Evolutionary conservation across 2,797 vertebrate species (phyloP).

Genomic region (Zenarchopterus dispar): DNA sequence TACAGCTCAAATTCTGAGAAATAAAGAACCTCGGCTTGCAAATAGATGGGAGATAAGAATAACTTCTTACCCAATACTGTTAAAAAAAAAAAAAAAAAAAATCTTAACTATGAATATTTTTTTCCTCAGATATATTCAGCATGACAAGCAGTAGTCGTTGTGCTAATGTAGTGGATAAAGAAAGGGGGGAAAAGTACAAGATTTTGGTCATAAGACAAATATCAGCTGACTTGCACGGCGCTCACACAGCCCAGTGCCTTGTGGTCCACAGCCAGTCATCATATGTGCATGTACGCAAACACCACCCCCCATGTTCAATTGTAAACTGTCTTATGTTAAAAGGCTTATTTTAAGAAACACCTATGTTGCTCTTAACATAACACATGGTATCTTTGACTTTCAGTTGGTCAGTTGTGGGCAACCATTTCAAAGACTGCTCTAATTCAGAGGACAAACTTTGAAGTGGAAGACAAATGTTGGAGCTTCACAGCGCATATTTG

Average conservation of each 20-base stretch:
- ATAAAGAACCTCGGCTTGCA: neutral
- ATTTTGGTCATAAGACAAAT: conserved; percentile 79
- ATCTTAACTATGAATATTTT: conserved; percentile 13
- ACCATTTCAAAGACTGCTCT: conserved; percentile 9
- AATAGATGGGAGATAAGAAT: conserved; percentile 12
- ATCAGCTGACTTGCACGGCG: conserved; percentile 76
- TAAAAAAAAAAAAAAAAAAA: neutral
- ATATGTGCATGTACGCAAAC: conserved; percentile 21
- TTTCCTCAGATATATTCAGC: conserved; percentile 18
- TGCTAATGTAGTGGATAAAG: conserved; percentile 43
- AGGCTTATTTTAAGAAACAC: conserved; percentile 26
- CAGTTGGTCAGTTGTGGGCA: conserved; percentile 17
- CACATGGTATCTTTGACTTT: conserved; percentile 1
- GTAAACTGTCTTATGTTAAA: conserved; percentile 29
- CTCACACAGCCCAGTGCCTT: conserved; percentile 60
- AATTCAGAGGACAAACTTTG: conserved; percentile 28
- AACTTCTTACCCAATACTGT: conserved; percentile 36
- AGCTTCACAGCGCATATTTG: conserved; percentile 17
- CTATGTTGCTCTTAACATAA: neutral
- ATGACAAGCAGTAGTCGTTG: conserved; percentile 29
- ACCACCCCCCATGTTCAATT: conserved; percentile 3
- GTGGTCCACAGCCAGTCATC: conserved; percentile 55
- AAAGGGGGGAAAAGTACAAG: conserved; percentile 50
- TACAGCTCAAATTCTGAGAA: conserved; percentile 13
- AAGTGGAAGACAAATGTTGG: conserved; percentile 10